These are phyloP conservation scores for Melanocharis versteri DNA, from an alignment of 2,113 vertebrate species.

Conservation along the genomic window DNA sequence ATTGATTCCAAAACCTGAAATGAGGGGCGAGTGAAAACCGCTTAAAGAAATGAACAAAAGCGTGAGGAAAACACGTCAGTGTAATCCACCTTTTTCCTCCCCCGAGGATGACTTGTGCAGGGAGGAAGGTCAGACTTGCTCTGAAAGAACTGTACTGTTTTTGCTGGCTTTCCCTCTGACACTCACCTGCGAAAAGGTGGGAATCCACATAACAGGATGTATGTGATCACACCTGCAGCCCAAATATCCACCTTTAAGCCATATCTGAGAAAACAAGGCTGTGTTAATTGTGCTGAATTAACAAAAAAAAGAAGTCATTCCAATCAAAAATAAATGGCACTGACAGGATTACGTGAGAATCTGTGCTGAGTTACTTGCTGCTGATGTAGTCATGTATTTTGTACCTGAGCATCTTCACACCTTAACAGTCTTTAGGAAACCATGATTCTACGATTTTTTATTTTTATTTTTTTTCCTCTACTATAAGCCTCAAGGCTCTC, in stretches of 20 bases:
- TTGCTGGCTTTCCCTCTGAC: background rate
- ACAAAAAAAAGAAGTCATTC: background rate
- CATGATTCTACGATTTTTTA: background rate
- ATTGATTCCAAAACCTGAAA: background rate
- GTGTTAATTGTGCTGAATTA: background rate
- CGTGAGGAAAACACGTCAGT: accelerated
- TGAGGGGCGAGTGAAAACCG: background rate
- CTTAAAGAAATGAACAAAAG: background rate
- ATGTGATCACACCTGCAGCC: conserved; percentile 97
- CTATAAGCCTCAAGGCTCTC: background rate
- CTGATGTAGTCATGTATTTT: background rate
- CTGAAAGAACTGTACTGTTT: background rate
- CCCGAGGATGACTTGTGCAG: background rate
- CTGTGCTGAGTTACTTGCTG: background rate
- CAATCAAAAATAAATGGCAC: background rate
- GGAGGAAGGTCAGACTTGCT: background rate
- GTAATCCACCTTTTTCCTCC: background rate
- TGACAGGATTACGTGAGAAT: background rate
- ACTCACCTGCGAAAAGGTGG: conserved; percentile 95
- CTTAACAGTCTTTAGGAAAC: background rate
- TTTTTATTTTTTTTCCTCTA: background rate
- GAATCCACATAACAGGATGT: conserved; percentile 96
- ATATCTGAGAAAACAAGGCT: conserved; percentile 75
- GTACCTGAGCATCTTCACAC: background rate
- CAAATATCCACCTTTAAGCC: conserved; percentile 97